phyloP scores from a whole-genome alignment of 2,797 vertebrate genomes.

The Thripadectes ignobilis region DNA sequence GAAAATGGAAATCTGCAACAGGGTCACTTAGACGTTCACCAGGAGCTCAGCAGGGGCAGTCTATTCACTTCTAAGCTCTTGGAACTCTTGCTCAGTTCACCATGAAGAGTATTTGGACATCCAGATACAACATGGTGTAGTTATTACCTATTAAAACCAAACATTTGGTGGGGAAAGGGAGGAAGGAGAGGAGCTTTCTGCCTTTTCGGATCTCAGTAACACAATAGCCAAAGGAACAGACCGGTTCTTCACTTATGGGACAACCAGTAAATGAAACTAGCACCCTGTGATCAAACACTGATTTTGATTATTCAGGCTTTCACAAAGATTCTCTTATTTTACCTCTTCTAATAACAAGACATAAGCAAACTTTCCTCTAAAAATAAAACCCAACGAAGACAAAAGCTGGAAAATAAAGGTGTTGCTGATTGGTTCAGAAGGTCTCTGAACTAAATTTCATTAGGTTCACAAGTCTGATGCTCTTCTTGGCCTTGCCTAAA shows the following conservation, averaged over 20 bases:
- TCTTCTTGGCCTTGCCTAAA: neutral
- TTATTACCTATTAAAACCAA: neutral
- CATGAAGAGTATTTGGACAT: neutral
- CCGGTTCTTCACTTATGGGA: neutral
- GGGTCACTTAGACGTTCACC: neutral
- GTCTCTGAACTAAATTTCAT: neutral
- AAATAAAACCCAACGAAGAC: neutral
- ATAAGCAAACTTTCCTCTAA: neutral
- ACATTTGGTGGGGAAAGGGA: neutral
- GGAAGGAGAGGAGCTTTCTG: neutral
- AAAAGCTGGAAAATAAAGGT: neutral
- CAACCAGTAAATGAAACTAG: neutral
- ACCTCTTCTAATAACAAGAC: neutral
- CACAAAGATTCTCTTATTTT: neutral
- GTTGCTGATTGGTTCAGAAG: neutral
- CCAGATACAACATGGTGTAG: neutral
- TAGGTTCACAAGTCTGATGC: neutral
- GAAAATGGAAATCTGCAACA: constrained; percentile 1
- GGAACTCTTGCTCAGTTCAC: neutral
- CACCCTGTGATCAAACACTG: neutral
- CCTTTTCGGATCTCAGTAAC: neutral
- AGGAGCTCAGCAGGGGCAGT: neutral
- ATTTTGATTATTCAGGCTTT: neutral
- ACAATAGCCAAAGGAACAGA: neutral
- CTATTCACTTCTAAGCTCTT: neutral